A percentile compares a stretch with the other conserved stretches of the same genome.
Conservation (phyloP, 2,113 vertebrate genomes). For the Indri indri region DNA sequence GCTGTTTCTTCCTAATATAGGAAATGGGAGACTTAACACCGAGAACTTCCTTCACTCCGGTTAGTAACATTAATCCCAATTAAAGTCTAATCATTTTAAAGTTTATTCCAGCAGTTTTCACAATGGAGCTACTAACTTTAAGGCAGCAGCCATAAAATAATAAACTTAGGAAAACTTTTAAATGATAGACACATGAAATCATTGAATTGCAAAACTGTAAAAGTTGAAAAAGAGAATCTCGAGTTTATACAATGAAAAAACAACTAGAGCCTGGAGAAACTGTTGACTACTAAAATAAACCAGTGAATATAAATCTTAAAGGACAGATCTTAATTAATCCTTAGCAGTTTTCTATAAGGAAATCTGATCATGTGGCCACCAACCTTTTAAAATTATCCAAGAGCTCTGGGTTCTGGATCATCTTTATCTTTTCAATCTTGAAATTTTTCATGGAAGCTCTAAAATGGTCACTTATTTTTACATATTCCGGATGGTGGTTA, state of each 20-base stretch:
- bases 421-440: conserved; percentile 85
- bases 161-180: background rate
- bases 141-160: background rate
- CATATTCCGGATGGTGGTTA: background rate
- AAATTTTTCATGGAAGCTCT: conserved; percentile 85
- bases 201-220: background rate
- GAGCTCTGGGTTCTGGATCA: conserved; percentile 90
- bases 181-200: background rate
- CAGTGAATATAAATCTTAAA: background rate
- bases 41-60: background rate
- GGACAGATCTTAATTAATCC: background rate
- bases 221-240: background rate
- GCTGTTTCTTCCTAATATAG: conserved; percentile 85
- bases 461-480: background rate
- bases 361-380: conserved; percentile 54
- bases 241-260: background rate
- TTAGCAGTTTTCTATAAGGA: background rate
- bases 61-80: background rate
- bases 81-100: background rate
- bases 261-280: background rate
- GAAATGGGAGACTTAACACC: conserved; percentile 13
- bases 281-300: background rate
- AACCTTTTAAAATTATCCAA: conserved; percentile 91
- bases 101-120: background rate
- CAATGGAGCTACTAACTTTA: background rate